phyloP scores from a whole-genome alignment of 2,113 vertebrate species.

The Lepisosteus oculatus region DNA sequence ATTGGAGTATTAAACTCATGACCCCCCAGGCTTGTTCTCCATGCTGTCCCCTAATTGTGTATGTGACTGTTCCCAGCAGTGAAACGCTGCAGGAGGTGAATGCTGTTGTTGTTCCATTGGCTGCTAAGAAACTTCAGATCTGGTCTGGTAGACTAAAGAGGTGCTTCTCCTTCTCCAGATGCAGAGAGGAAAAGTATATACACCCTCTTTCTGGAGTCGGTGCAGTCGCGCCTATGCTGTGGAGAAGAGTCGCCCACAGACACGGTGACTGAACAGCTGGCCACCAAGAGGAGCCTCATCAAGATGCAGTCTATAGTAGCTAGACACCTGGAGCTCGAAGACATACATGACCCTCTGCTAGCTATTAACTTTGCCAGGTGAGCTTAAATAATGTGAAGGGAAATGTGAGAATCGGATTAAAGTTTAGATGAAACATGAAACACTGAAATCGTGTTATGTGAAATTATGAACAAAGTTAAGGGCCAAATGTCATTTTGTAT shows the following conservation, averaged over 20 bases:
- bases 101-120: no score
- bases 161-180: conserved; percentile 59
- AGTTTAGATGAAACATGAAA: no score
- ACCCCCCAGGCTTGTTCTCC: not conserved
- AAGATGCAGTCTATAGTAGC: conserved; percentile 92
- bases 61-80: no score
- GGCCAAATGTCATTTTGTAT: no score
- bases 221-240: conserved; percentile 83
- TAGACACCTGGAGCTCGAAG: conserved; percentile 80
- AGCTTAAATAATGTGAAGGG: conserved; percentile 7
- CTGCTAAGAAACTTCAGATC: no score
- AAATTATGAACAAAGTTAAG: no score
- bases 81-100: no score
- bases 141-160: no score
- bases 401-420: no score
- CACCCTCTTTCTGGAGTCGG: conserved; percentile 84
- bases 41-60: no score
- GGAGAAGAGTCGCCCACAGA: conserved; percentile 72
- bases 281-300: conserved; percentile 79
- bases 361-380: conserved; percentile 96
- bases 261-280: conserved; percentile 72
- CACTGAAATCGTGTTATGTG: no score
- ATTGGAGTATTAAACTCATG: no score
- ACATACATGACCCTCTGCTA: conserved; percentile 83
- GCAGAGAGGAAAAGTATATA: conserved; percentile 92